Evolutionary conservation across 2,797 vertebrate genomes (phyloP).

Genomic region (Pipistrellus kuhlii): DNA sequence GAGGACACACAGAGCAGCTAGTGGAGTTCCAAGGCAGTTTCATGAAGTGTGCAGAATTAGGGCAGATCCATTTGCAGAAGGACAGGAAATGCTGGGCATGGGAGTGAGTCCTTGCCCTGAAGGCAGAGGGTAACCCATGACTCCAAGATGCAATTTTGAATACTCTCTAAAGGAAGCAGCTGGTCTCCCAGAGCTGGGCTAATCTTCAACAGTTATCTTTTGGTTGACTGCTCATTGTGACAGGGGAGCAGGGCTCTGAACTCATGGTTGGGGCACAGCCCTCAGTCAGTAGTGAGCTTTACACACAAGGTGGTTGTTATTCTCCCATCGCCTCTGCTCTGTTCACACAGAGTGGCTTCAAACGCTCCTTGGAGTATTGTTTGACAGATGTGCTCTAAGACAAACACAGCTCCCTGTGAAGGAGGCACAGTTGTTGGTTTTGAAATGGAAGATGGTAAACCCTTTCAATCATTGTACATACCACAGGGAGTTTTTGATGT

Average conservation of each 20-base stretch:
- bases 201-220: conserved; percentile 19
- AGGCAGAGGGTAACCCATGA: background rate
- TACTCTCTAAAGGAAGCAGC: background rate
- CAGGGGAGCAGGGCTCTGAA: background rate
- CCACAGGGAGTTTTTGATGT: background rate
- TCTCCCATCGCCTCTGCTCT: background rate
- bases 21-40: background rate
- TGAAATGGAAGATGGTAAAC: conserved; percentile 12
- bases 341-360: background rate
- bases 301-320: background rate
- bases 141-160: rapidly evolving
- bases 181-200: conserved; percentile 60
- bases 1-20: conserved; percentile 14
- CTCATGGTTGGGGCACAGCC: background rate
- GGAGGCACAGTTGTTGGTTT: background rate
- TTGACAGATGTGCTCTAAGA: background rate
- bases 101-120: background rate
- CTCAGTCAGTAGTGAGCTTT: background rate
- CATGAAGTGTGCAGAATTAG: conserved; percentile 28
- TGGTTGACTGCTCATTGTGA: conserved; percentile 15
- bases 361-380: rapidly evolving
- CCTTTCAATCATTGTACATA: conserved; percentile 13
- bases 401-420: background rate
- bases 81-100: background rate
- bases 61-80: background rate